Evolutionary conservation across 2,797 vertebrate species (phyloP).

Genomic region (Pogonophryne albipinna): DNA sequence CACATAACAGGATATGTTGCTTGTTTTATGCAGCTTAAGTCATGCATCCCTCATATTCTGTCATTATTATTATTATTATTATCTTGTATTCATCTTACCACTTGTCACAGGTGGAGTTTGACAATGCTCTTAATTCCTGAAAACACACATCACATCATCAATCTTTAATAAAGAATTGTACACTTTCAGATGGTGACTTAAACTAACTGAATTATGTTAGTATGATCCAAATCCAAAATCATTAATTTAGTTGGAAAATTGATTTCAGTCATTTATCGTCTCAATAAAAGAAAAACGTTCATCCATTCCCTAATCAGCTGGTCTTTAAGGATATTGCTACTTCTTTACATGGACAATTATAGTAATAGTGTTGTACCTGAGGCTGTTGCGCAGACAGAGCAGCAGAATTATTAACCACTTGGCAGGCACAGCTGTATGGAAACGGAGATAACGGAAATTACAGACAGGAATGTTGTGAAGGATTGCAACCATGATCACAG

Average conservation of each 20-base stretch:
- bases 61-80: neutral
- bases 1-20: neutral
- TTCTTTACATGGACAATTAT: slow-evolving; percentile 32
- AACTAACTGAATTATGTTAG: neutral
- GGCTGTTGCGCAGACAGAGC: slow-evolving; percentile 16
- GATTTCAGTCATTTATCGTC: neutral
- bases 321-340: slow-evolving; percentile 33
- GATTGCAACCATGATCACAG: neutral
- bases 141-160: slow-evolving; percentile 13
- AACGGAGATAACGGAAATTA: slow-evolving; percentile 63
- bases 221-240: neutral
- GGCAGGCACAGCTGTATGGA: slow-evolving; percentile 53
- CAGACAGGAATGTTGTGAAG: neutral
- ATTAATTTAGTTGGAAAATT: neutral
- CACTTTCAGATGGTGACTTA: neutral
- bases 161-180: slow-evolving; percentile 1
- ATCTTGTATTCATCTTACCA: slow-evolving; percentile 59
- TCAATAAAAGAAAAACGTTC: slow-evolving; percentile 7
- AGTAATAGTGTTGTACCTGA: slow-evolving; percentile 64
- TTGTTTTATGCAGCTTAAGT: neutral
- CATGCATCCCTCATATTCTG: neutral
- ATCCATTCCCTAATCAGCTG: slow-evolving; percentile 24
- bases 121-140: slow-evolving; percentile 39
- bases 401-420: slow-evolving; percentile 33
- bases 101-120: slow-evolving; percentile 8